Evolutionary conservation across 2,113 vertebrate genomes (phyloP).

Genomic region (Rana temporaria): DNA sequence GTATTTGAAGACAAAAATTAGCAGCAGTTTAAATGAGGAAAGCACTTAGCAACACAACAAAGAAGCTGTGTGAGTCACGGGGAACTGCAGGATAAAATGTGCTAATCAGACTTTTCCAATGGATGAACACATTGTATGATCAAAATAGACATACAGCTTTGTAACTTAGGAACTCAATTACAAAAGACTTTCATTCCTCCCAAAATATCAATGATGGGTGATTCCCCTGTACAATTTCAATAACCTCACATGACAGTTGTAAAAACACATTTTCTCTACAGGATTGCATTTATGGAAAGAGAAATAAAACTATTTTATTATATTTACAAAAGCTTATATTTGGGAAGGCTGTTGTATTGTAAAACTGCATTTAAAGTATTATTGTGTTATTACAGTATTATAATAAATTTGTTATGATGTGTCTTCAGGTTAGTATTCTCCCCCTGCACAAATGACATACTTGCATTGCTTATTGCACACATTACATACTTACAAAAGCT

Average conservation of each 20-base stretch:
- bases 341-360: too few species aligned
- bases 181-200: constrained; percentile 34
- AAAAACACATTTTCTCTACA: too few species aligned
- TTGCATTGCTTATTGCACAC: too few species aligned
- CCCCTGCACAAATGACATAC: too few species aligned
- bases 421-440: too few species aligned
- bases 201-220: constrained; percentile 25
- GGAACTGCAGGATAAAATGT: constrained; percentile 48
- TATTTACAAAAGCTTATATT: too few species aligned
- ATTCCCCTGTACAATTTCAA: not conserved
- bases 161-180: constrained; percentile 43
- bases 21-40: constrained; percentile 41
- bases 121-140: constrained; percentile 54
- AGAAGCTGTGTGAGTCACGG: constrained; percentile 47
- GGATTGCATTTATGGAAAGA: too few species aligned
- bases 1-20: constrained; percentile 43
- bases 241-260: not conserved
- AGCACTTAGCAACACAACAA: constrained; percentile 54
- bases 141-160: constrained; percentile 22
- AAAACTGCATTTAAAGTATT: too few species aligned
- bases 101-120: constrained; percentile 50
- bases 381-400: too few species aligned
- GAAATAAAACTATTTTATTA: too few species aligned
- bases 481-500: too few species aligned
- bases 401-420: too few species aligned